Conservation (phyloP, 2,797 vertebrate genomes). For the Phylloscopus collybita region DNA sequence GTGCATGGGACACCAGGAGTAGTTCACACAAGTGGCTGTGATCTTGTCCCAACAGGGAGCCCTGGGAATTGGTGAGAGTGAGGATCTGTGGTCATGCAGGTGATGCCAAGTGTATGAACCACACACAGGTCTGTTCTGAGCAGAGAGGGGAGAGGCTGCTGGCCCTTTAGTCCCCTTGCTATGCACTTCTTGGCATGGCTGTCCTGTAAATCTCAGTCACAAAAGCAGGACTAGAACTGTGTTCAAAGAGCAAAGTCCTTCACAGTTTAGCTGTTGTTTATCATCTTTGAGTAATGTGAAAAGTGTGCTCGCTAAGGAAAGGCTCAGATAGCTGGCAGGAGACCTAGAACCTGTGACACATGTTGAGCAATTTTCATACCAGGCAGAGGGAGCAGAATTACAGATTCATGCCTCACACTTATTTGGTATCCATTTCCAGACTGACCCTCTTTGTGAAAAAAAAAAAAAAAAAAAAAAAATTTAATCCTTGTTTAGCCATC, state of each 20-base stretch:
- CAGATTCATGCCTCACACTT: not conserved
- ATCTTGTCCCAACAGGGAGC: not conserved
- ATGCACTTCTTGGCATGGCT: not conserved
- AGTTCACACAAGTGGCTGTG: not conserved
- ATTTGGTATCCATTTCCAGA: not conserved
- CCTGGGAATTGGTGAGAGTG: not conserved
- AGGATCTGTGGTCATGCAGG: not conserved
- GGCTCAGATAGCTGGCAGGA: constrained; percentile 38
- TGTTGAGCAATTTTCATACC: constrained; percentile 58
- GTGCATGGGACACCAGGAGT: not conserved
- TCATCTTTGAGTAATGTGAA: constrained; percentile 7
- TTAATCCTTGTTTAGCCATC: constrained; percentile 8
- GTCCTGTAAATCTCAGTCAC: not conserved
- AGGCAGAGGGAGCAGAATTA: constrained; percentile 18
- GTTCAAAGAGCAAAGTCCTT: not conserved
- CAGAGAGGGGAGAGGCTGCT: not conserved
- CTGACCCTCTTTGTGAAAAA: not conserved
- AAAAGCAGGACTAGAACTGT: not conserved
- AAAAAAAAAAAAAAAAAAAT: not conserved
- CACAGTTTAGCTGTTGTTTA: constrained; percentile 41
- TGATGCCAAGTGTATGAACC: not conserved
- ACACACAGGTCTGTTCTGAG: not conserved
- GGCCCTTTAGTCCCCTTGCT: not conserved
- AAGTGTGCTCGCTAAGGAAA: not conserved
- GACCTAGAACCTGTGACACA: constrained; percentile 56